These are phyloP conservation scores for Ceyx margarethae DNA, from an alignment of 2,113 vertebrate species.

Conservation along the genomic window DNA sequence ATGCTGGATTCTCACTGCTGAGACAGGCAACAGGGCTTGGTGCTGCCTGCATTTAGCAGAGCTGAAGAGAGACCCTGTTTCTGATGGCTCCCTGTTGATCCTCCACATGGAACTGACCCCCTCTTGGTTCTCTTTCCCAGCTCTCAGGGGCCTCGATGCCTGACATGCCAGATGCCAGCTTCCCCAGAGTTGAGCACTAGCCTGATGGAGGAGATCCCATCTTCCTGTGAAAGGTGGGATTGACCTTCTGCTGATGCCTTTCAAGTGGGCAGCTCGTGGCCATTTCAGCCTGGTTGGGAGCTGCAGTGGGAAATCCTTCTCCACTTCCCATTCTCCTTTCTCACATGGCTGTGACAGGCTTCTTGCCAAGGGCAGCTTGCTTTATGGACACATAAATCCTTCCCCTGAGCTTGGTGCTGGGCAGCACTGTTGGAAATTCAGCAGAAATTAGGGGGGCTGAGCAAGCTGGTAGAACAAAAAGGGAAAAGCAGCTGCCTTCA, in stretches of 20 bases:
- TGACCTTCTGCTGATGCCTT: not conserved
- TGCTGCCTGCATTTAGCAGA: not conserved
- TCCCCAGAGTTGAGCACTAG: constrained; percentile 67
- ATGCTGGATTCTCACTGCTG: not conserved
- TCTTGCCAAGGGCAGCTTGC: not conserved
- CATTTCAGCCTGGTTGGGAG: not conserved
- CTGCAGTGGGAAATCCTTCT: not conserved
- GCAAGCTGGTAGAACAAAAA: not conserved
- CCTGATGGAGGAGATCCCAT: not conserved
- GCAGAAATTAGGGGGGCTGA: not conserved
- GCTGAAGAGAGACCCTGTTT: not conserved
- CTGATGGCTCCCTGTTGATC: not conserved
- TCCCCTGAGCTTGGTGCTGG: not conserved
- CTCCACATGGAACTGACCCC: not conserved
- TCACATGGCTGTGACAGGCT: not conserved
- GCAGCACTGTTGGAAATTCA: not conserved
- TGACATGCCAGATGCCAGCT: constrained; percentile 48
- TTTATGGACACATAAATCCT: rapidly evolving
- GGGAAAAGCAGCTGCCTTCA: not conserved
- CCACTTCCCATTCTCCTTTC: rapidly evolving
- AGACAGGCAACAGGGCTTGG: not conserved
- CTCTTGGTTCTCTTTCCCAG: constrained; percentile 14
- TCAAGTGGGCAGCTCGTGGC: not conserved
- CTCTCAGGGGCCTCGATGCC: constrained; percentile 40
- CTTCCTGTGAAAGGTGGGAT: not conserved